Percentiles rank a stretch among this genome's conserved stretches.
These are phyloP conservation scores for Scophthalmus maximus DNA, from an alignment of 2,113 vertebrate genomes.

Conservation along the genomic window DNA sequence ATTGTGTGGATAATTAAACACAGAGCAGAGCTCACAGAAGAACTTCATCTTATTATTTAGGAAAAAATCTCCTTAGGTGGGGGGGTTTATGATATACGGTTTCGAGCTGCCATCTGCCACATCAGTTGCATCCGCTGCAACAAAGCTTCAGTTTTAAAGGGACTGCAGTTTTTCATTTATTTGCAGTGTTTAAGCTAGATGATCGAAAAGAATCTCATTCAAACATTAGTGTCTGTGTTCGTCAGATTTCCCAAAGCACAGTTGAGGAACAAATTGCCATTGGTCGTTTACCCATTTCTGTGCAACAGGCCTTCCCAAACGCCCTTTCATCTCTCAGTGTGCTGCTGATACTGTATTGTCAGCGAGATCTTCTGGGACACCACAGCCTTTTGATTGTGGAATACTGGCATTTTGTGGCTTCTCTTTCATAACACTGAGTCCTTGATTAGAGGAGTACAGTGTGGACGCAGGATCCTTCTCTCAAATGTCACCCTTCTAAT, in stretches of 20 bases:
- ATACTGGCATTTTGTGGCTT: slow-evolving; percentile 51
- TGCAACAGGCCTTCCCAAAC: slow-evolving; percentile 10
- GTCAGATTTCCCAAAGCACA: slow-evolving; percentile 34
- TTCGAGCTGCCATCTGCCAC: slow-evolving; percentile 25
- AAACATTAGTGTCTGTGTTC: slow-evolving; percentile 9
- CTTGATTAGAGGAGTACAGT: slow-evolving; percentile 28
- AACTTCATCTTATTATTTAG: slow-evolving; percentile 45
- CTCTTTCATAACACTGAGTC: neutral
- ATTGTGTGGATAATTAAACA: slow-evolving; percentile 64
- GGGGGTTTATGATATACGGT: slow-evolving; percentile 50
- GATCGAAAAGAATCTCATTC: slow-evolving; percentile 11
- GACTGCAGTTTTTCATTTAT: slow-evolving; percentile 49
- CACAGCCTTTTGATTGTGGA: slow-evolving; percentile 30
- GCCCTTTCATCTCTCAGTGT: slow-evolving; percentile 21
- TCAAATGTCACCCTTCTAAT: slow-evolving; percentile 68
- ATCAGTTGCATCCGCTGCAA: slow-evolving; percentile 21
- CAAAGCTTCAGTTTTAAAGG: slow-evolving; percentile 35
- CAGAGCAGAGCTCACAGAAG: slow-evolving; percentile 46
- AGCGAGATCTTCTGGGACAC: slow-evolving; percentile 15
- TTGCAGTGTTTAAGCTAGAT: slow-evolving; percentile 29
- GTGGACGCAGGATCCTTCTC: slow-evolving; percentile 22
- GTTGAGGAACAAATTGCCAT: slow-evolving; percentile 2
- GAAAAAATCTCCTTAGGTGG: slow-evolving; percentile 41
- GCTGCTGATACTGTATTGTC: slow-evolving; percentile 12
- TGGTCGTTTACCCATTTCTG: slow-evolving; percentile 17